Conservation (phyloP, 64 coral and sea anemone species). For the Anthopleura sola region DNA sequence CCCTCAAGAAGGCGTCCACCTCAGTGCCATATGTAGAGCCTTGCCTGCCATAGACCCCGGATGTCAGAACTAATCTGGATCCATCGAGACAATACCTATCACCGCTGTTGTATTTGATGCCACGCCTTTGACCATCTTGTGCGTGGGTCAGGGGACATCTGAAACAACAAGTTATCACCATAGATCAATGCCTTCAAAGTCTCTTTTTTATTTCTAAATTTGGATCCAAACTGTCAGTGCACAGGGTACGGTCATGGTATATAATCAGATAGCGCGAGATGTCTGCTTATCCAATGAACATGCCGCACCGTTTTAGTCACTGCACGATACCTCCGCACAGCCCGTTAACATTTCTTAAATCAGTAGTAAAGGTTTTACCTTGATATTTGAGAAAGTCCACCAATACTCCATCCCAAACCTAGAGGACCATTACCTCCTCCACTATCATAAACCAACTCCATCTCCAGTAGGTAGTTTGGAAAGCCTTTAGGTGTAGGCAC, state of each 20-base stretch:
- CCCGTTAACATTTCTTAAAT: too few species aligned
- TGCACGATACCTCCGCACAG: too few species aligned
- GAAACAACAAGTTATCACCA: neutral
- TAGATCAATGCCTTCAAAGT: neutral
- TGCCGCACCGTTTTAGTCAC: too few species aligned
- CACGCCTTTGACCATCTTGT: neutral
- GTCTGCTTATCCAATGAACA: too few species aligned
- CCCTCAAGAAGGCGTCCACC: neutral
- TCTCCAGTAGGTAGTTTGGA: constrained; percentile 2
- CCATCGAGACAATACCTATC: neutral
- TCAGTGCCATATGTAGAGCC: constrained; percentile 12
- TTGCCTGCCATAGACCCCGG: neutral
- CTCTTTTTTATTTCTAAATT: neutral
- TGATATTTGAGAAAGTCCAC: constrained; percentile 5
- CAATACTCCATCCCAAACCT: neutral
- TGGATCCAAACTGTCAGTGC: too few species aligned
- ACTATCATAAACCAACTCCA: neutral
- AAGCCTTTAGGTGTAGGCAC: constrained; percentile 21
- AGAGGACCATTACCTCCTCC: constrained; percentile 8
- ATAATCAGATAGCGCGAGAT: too few species aligned
- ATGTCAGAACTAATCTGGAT: constrained; percentile 13
- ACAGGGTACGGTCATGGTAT: too few species aligned
- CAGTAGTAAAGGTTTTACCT: neutral
- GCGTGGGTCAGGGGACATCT: neutral
- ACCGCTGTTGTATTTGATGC: neutral